Evolutionary conservation across 2,888 invertebrate species (phyloP).

Genomic region (Iphiclides podalirius): DNA sequence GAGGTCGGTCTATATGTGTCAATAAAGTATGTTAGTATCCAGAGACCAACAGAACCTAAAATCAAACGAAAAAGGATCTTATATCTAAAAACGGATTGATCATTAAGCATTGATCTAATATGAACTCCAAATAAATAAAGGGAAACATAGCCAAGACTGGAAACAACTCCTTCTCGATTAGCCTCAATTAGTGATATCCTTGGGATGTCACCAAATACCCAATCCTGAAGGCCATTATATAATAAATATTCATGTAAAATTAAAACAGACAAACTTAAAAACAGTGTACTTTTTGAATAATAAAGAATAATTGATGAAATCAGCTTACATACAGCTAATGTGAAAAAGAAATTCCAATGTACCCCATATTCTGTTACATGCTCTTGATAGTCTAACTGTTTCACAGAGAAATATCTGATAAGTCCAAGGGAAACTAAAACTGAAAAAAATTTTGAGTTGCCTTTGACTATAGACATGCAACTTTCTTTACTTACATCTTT

Average conservation of each 20-base stretch:
- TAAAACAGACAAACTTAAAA: constrained; percentile 78
- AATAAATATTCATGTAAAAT: constrained; percentile 84
- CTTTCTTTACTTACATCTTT: constrained; percentile 49
- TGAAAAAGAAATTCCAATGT: constrained; percentile 99
- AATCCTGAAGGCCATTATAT: constrained; percentile 82
- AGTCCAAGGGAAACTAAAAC: constrained; percentile 80
- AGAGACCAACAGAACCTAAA: constrained; percentile 45
- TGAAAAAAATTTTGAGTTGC: constrained; percentile 54
- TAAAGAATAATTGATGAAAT: constrained; percentile 82
- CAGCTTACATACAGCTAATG: constrained; percentile 90
- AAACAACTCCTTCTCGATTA: constrained; percentile 95
- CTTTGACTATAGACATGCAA: constrained; percentile 48
- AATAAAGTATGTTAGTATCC: constrained; percentile 66
- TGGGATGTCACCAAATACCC: constrained; percentile 82
- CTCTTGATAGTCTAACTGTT: constrained; percentile 88
- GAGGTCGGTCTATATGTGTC: constrained; percentile 82
- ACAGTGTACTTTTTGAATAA: constrained; percentile 72
- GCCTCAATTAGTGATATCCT: constrained; percentile 85
- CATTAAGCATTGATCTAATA: constrained; percentile 77
- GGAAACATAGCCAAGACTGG: constrained; percentile 90
- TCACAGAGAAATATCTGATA: constrained; percentile 80
- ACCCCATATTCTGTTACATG: constrained; percentile 96
- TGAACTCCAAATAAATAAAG: constrained; percentile 89
- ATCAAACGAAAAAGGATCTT: constrained; percentile 37
- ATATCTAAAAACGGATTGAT: constrained; percentile 44